phyloP scores from a whole-genome alignment of 2,888 invertebrate genomes.

The Carcina quercana region DNA sequence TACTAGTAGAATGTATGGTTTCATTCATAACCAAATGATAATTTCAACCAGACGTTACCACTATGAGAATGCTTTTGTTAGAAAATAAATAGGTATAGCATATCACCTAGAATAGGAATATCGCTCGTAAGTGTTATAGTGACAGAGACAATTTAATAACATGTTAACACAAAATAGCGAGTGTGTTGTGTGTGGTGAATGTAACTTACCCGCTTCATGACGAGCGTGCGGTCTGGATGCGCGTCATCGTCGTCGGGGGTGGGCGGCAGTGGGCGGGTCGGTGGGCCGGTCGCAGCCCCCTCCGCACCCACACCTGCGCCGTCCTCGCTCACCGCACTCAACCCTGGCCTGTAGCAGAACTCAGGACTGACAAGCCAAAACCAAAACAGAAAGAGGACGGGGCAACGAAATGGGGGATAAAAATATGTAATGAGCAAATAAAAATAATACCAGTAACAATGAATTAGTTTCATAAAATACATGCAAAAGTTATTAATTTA shows the following conservation, averaged over 20 bases:
- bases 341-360: slow-evolving; percentile 86
- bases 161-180: slow-evolving; percentile 21
- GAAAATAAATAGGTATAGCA: too few relatives aligned
- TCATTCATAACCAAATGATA: too few relatives aligned
- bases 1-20: too few relatives aligned
- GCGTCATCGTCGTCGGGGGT: slow-evolving; percentile 94
- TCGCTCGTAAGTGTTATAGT: not conserved
- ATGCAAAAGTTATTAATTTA: too few relatives aligned
- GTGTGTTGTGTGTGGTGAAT: not conserved
- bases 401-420: slow-evolving; percentile 12
- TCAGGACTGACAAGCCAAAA: slow-evolving; percentile 80
- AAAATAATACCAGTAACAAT: slow-evolving; percentile 3
- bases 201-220: slow-evolving; percentile 90
- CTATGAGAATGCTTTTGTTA: too few relatives aligned
- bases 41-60: too few relatives aligned
- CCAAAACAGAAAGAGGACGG: slow-evolving; percentile 34
- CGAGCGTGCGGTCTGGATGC: slow-evolving; percentile 89
- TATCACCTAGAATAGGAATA: not conserved
- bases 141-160: too few relatives aligned
- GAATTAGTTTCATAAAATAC: too few relatives aligned
- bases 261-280: slow-evolving; percentile 94
- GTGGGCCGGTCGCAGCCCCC: slow-evolving; percentile 76
- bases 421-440: slow-evolving; percentile 2
- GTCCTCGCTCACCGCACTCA: slow-evolving; percentile 75
- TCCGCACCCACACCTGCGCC: slow-evolving; percentile 35